phyloP scores from a whole-genome alignment of 2,888 invertebrate species.

The Folsomia manolachei region DNA sequence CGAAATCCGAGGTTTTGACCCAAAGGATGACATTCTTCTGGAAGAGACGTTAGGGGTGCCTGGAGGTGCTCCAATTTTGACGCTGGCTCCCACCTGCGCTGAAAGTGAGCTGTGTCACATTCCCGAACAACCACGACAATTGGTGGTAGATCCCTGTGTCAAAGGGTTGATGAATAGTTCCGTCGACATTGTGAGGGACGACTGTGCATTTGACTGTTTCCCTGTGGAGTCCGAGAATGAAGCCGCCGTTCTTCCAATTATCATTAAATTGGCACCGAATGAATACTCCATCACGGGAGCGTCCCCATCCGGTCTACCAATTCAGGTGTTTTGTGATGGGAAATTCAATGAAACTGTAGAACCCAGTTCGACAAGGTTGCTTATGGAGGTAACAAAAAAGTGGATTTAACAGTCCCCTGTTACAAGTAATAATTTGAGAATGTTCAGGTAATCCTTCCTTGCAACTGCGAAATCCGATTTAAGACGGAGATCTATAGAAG shows the following conservation, averaged over 20 bases:
- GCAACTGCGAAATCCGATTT: slow-evolving; percentile 27
- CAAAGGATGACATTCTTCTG: slow-evolving; percentile 29
- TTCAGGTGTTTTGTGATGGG: slow-evolving; percentile 19
- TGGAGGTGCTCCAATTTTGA: slow-evolving; percentile 5
- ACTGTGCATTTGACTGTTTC: slow-evolving; percentile 30
- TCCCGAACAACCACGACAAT: slow-evolving; percentile 24
- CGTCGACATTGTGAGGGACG: not conserved
- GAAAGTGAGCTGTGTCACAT: slow-evolving; percentile 30
- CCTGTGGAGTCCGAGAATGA: slow-evolving; percentile 21
- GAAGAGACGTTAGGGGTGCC: not conserved
- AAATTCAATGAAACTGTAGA: not conserved
- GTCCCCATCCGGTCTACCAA: not conserved
- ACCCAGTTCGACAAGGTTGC: slow-evolving; percentile 26
- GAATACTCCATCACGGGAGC: slow-evolving; percentile 29
- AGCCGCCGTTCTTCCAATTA: slow-evolving; percentile 27
- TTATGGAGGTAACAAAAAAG: slow-evolving; percentile 20
- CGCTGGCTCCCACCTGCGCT: slow-evolving; percentile 16
- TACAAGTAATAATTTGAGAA: not conserved
- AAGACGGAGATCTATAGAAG: slow-evolving; percentile 12
- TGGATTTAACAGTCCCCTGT: not conserved
- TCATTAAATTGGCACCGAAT: slow-evolving; percentile 28
- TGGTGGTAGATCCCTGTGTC: slow-evolving; percentile 34
- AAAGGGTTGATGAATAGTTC: slow-evolving; percentile 27
- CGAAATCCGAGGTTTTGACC: slow-evolving; percentile 32
- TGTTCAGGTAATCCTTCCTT: slow-evolving; percentile 25